These are phyloP conservation scores for Theristicus caerulescens DNA, from an alignment of 2,113 vertebrate species.

Conservation along the genomic window DNA sequence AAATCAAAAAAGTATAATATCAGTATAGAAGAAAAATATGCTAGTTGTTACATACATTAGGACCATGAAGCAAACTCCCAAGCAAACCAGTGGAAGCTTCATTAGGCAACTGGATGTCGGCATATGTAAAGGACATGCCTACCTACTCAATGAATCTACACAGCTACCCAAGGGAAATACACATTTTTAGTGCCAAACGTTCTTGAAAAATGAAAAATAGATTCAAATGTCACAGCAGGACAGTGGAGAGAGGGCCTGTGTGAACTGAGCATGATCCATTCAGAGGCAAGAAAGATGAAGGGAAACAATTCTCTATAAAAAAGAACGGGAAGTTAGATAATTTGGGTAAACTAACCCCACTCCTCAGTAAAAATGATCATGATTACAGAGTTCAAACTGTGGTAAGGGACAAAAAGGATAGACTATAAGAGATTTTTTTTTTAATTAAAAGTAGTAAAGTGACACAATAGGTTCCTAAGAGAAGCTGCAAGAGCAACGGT, in stretches of 20 bases:
- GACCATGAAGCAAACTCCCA: background rate
- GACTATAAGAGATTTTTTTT: accelerated
- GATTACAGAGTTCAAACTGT: background rate
- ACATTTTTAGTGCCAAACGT: background rate
- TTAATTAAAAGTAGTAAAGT: background rate
- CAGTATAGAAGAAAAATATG: background rate
- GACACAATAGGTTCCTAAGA: background rate
- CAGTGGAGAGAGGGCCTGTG: background rate
- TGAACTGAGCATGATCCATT: background rate
- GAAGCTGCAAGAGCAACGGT: background rate
- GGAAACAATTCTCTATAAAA: background rate
- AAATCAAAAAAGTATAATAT: background rate
- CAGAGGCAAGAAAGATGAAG: background rate
- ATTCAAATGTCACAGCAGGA: background rate
- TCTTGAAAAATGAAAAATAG: background rate
- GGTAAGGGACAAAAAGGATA: background rate
- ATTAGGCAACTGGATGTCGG: background rate
- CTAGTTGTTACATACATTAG: background rate
- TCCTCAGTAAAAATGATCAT: background rate
- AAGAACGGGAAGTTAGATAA: background rate
- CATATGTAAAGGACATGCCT: background rate
- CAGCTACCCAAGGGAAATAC: background rate
- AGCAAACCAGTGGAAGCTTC: background rate
- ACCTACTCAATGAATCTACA: background rate
- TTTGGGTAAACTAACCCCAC: background rate